Percentiles rank a stretch among this genome's conserved stretches.
Evolutionary conservation across 2,797 vertebrate genomes (phyloP).

Genomic region (Dallia pectoralis): DNA sequence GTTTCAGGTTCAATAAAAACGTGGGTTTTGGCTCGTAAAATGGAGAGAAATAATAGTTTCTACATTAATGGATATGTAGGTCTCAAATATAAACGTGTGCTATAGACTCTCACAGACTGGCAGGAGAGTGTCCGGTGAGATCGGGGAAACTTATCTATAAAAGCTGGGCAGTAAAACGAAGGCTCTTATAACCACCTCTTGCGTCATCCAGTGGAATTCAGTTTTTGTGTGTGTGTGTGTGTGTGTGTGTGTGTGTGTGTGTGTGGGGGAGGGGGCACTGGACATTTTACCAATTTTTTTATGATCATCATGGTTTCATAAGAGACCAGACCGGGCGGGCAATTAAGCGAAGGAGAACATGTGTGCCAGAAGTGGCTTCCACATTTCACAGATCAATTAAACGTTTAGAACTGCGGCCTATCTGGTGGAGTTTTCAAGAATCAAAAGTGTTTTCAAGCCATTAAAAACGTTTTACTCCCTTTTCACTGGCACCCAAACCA

Average conservation of each 20-base stretch:
- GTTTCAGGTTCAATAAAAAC: constrained; percentile 42
- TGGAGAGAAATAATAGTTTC: constrained; percentile 47
- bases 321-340: constrained; percentile 63
- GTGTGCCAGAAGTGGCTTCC: constrained; percentile 73
- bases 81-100: constrained; percentile 52
- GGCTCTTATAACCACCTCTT: constrained; percentile 71
- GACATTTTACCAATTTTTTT: constrained; percentile 61
- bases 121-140: constrained; percentile 54
- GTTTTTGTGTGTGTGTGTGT: too few species aligned
- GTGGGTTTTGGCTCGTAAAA: constrained; percentile 44
- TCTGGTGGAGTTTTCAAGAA: constrained; percentile 71
- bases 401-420: constrained; percentile 73
- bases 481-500: constrained; percentile 68
- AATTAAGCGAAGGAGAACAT: constrained; percentile 72
- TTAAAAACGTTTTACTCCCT: constrained; percentile 61
- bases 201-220: constrained; percentile 67
- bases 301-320: constrained; percentile 72
- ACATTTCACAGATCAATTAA: constrained; percentile 79
- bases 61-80: constrained; percentile 58
- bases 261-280: constrained; percentile 63
- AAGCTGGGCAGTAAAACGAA: constrained; percentile 56
- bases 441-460: constrained; percentile 74
- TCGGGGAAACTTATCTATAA: constrained; percentile 72
- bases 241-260: too few species aligned
- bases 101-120: constrained; percentile 54